Base-by-base conservation (phyloP, 1,140 invertebrate genomes). In the Drosophila quadrilineata region DNA sequence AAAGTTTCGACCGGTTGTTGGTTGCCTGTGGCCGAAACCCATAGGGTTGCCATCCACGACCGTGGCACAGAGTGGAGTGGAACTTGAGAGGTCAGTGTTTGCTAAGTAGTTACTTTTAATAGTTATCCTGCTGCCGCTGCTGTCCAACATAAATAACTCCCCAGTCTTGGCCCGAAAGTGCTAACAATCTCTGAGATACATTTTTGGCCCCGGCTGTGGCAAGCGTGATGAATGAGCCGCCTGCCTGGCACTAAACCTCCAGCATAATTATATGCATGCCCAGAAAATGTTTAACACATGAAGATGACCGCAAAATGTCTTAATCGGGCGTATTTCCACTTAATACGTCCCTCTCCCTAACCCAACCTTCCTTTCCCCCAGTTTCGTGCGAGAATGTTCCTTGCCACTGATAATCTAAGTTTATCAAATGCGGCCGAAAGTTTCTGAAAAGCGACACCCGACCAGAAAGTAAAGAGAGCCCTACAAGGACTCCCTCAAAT, bases 21-120 rank as follows among this genome's bases (percentile, higher is more conserved):
- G 38, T 54, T 53, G 26, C 10, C 16, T 8, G 12, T 35, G 33
- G 3, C 6, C 12, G 3, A 35, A 14, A 2, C 8, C 33, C 12
- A 19, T 3, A 1, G 9, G 24, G 16, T n/a, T n/a, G n/a, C 5
- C 1, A 6, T 3, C 14, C 2, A 10, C 21, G 8, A 4, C 8
- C 2, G 0, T 3, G 9, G 19, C n/a, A n/a, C n/a, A n/a, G 31
- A 9, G 22, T 17, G 17, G 9, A 6, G 5, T 35, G 3, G 40
- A 5, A 21, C 38, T 16, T 9, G 14, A 40, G 45, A 26, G 43
- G 40, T 26, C 57, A 48, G 71, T 82, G 79, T 84, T 86, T 84
- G 80, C 79, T 75, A 85, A 86, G 79, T 86, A 84, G 79, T 85
- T 84, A 86, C 75, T 79, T 85, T 84, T 82, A 85, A 85, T 85